These are phyloP conservation scores for Ellobium chinense DNA, from an alignment of 2,888 invertebrate species.

Conservation along the genomic window DNA sequence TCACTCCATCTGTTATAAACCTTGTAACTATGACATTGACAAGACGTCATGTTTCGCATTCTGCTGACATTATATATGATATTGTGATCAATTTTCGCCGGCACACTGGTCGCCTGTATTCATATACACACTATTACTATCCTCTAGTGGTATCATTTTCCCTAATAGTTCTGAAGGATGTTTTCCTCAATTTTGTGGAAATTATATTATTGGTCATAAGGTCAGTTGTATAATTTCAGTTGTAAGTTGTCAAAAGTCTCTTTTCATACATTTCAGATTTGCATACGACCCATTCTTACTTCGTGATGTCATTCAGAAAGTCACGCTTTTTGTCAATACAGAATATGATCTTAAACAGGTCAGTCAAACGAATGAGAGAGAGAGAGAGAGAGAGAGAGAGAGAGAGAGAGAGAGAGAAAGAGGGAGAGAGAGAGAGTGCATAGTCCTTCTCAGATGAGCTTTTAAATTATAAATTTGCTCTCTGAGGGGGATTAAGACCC, in stretches of 20 bases:
- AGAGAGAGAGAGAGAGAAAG: conserved; percentile 36
- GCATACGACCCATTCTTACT: conserved; percentile 72
- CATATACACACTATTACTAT: no score
- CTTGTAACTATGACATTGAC: background rate
- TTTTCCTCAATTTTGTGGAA: background rate
- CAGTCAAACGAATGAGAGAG: conserved; percentile 14
- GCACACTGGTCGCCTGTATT: no score
- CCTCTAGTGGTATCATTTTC: background rate
- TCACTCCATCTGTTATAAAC: no score
- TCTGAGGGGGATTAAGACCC: no score
- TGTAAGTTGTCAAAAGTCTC: background rate
- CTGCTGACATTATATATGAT: no score
- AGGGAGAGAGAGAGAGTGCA: background rate
- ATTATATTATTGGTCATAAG: background rate
- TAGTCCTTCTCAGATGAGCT: no score
- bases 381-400: conserved; percentile 21
- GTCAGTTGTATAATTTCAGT: no score
- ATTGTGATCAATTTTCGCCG: no score
- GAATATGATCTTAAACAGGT: conserved; percentile 75
- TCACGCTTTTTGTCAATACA: conserved; percentile 72
- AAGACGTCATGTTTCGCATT: no score
- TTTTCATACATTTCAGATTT: conserved; percentile 64
- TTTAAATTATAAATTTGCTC: no score
- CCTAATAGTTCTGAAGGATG: background rate
- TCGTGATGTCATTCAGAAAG: conserved; percentile 72